Conservation (phyloP, 2,797 vertebrate genomes). For the Catamblyrhynchus diadema region DNA sequence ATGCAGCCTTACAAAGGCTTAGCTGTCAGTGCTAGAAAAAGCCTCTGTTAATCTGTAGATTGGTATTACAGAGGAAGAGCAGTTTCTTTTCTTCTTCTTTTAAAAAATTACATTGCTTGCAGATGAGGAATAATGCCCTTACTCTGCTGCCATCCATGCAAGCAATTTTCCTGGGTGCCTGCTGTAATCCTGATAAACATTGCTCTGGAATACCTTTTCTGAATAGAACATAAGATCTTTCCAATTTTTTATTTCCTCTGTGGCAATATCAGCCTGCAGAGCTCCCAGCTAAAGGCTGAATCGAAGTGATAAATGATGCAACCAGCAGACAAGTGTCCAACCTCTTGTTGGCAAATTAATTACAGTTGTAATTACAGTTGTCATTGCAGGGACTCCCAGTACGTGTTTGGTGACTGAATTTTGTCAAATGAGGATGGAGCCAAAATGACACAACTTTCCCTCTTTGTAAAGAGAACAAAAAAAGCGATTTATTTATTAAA, state of each 20-base stretch:
- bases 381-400: background rate
- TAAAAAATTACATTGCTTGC: background rate
- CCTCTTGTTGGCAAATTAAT: background rate
- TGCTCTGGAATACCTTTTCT: background rate
- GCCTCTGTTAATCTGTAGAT: background rate
- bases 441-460: background rate
- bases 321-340: background rate
- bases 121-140: background rate
- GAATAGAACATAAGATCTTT: background rate
- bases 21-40: background rate
- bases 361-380: background rate
- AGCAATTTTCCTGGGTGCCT: background rate
- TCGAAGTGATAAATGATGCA: background rate
- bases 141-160: background rate
- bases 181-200: background rate
- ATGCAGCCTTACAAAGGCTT: constrained; percentile 17
- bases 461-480: background rate
- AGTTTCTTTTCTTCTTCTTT: constrained; percentile 17
- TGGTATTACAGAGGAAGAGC: background rate
- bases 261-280: background rate
- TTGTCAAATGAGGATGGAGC: background rate
- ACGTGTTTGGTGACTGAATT: background rate
- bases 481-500: background rate
- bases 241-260: background rate
- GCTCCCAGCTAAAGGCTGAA: background rate